Evolutionary conservation across 1,140 invertebrate genomes (phyloP).

Genomic region (Papilio glaucus): DNA sequence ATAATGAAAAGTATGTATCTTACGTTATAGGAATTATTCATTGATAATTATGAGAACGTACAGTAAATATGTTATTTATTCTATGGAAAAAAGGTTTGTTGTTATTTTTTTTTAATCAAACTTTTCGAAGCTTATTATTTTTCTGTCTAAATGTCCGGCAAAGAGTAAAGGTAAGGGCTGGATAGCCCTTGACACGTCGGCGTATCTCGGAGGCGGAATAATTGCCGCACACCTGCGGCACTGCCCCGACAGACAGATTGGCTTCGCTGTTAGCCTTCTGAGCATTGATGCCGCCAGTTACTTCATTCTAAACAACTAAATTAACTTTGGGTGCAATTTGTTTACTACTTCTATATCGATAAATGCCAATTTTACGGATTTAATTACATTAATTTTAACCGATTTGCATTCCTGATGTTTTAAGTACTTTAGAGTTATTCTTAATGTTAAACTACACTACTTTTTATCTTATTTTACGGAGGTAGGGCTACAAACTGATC

Average conservation of each 20-base stretch:
- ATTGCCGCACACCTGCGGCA: constrained; percentile 22
- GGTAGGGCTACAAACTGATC: too few relatives aligned
- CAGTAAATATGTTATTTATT: too few relatives aligned
- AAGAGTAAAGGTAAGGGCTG: not conserved
- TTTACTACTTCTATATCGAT: not conserved
- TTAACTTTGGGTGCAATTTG: constrained; percentile 1
- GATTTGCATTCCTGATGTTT: not conserved
- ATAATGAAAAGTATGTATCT: too few relatives aligned
- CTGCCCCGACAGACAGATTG: constrained; percentile 26
- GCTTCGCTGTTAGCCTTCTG: constrained; percentile 7
- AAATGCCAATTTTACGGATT: not conserved
- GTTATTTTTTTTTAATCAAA: too few relatives aligned
- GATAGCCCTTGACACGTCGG: constrained; percentile 12
- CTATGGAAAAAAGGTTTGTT: too few relatives aligned
- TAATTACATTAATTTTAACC: not conserved
- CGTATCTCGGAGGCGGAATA: not conserved
- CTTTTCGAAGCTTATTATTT: constrained; percentile 16
- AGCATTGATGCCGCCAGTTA: not conserved
- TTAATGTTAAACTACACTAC: too few relatives aligned
- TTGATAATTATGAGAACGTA: too few relatives aligned
- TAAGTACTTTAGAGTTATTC: not conserved
- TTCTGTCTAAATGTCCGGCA: not conserved
- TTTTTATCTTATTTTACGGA: too few relatives aligned
- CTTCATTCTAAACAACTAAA: constrained; percentile 13
- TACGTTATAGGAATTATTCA: too few relatives aligned